Evolutionary conservation across 2,888 invertebrate genomes (phyloP).

Genomic region (Andricus curvator): DNA sequence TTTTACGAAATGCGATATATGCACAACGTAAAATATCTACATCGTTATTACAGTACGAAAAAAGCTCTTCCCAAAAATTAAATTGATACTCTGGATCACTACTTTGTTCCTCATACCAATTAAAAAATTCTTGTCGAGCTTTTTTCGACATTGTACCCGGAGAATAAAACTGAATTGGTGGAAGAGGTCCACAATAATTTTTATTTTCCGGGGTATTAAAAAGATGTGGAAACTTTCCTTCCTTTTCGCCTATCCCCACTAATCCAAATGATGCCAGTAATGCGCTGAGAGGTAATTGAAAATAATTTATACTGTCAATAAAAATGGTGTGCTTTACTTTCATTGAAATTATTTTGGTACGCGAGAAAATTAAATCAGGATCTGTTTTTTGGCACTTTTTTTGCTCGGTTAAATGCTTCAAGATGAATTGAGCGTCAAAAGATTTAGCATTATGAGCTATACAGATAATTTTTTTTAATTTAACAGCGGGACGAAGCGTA

Average conservation of each 20-base stretch:
- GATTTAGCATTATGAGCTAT: too few species aligned
- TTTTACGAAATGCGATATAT: too few species aligned
- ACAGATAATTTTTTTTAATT: neutral
- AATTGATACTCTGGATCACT: conserved; percentile 46
- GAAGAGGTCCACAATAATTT: conserved; percentile 52
- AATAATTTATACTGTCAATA: neutral
- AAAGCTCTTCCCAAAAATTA: conserved; percentile 56
- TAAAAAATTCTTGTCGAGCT: conserved; percentile 39
- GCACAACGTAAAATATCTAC: too few species aligned
- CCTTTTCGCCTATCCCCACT: neutral
- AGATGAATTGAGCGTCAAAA: too few species aligned
- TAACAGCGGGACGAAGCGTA: neutral
- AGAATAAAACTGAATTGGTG: conserved; percentile 46
- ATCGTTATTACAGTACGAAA: conserved; percentile 55
- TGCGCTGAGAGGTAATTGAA: too few species aligned
- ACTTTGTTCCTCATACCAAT: conserved; percentile 48
- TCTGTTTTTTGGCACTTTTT: too few species aligned
- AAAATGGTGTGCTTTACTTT: neutral
- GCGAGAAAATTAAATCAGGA: too few species aligned
- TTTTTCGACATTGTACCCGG: conserved; percentile 42
- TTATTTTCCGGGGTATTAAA: conserved; percentile 57
- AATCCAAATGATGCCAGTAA: neutral
- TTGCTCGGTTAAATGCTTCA: too few species aligned
- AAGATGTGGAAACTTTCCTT: conserved; percentile 58
- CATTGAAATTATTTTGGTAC: neutral